Percentiles rank a stretch among this genome's conserved stretches.
Evolutionary conservation across 2,113 vertebrate species (phyloP).

Genomic region (Rynchops niger): DNA sequence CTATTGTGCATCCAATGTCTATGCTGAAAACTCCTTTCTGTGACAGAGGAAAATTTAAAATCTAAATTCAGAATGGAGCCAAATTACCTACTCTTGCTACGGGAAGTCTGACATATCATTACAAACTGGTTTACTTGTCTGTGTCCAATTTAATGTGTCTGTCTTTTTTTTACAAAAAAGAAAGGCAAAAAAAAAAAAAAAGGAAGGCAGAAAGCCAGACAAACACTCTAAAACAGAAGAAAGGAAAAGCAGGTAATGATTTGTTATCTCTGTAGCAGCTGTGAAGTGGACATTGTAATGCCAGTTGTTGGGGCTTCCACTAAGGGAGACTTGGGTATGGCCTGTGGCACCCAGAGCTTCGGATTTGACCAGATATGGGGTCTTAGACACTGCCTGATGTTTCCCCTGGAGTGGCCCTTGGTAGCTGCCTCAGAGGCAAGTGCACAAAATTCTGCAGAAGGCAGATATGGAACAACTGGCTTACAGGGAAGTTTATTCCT

Average conservation of each 20-base stretch:
- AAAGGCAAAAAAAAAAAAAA: not conserved
- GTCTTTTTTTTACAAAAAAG: not conserved
- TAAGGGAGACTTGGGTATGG: not conserved
- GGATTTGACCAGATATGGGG: not conserved
- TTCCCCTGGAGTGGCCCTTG: not conserved
- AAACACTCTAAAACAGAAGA: not conserved
- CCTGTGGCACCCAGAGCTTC: not conserved
- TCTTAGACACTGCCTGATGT: not conserved
- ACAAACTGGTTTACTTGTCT: conserved; percentile 36
- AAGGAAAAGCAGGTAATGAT: not conserved
- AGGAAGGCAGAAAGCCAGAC: not conserved
- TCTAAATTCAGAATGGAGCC: conserved; percentile 64
- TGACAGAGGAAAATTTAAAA: conserved; percentile 66
- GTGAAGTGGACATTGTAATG: not conserved
- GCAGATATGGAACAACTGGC: not conserved
- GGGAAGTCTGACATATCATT: not conserved
- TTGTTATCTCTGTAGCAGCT: not conserved
- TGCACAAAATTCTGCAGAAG: not conserved
- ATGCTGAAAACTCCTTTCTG: conserved; percentile 57
- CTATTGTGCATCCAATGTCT: conserved; percentile 30
- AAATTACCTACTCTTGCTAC: conserved; percentile 30
- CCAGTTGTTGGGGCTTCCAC: not conserved
- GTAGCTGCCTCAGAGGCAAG: not conserved
- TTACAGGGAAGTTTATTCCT: not conserved
- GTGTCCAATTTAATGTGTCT: not conserved